phyloP scores from a whole-genome alignment of 2,888 invertebrate species.

The Tolmerus cingulatus region DNA sequence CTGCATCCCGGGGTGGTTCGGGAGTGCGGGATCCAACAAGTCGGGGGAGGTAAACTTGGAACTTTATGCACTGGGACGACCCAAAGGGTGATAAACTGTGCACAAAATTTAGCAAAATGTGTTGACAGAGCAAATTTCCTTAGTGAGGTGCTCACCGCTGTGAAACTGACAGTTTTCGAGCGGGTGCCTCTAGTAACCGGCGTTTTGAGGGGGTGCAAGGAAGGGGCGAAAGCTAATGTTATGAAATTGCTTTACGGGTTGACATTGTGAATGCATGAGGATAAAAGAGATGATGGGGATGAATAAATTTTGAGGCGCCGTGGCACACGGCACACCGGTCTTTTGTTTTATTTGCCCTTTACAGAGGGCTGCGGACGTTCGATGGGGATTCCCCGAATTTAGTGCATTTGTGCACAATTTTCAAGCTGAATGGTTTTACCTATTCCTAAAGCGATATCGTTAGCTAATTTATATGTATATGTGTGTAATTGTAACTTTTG shows the following conservation, averaged over 20 bases:
- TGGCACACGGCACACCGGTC: not conserved
- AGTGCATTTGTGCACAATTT: not conserved
- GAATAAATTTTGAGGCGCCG: constrained; percentile 30
- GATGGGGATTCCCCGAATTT: not conserved
- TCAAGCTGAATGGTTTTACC: not conserved
- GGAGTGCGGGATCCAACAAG: constrained; percentile 1
- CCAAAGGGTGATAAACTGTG: constrained; percentile 42
- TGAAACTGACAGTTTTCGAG: constrained; percentile 32
- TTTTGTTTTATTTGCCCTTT: not conserved
- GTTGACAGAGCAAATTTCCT: constrained; percentile 42
- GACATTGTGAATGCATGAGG: constrained; percentile 41
- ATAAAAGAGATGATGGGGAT: constrained; percentile 38
- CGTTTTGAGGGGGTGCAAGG: not conserved
- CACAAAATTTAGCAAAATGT: constrained; percentile 40
- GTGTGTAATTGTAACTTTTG: not conserved
- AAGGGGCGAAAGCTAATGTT: constrained; percentile 21
- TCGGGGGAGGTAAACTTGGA: not conserved
- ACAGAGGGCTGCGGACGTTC: not conserved
- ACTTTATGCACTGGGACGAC: constrained; percentile 24
- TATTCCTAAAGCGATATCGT: not conserved
- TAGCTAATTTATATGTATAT: not conserved
- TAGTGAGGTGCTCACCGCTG: constrained; percentile 30
- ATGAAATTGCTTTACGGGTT: constrained; percentile 36
- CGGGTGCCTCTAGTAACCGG: not conserved
- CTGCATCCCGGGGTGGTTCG: not conserved